A percentile compares a stretch with the other conserved stretches of the same genome.
Evolutionary conservation across 2,888 invertebrate genomes (phyloP).

Genomic region (Erynnis tages): DNA sequence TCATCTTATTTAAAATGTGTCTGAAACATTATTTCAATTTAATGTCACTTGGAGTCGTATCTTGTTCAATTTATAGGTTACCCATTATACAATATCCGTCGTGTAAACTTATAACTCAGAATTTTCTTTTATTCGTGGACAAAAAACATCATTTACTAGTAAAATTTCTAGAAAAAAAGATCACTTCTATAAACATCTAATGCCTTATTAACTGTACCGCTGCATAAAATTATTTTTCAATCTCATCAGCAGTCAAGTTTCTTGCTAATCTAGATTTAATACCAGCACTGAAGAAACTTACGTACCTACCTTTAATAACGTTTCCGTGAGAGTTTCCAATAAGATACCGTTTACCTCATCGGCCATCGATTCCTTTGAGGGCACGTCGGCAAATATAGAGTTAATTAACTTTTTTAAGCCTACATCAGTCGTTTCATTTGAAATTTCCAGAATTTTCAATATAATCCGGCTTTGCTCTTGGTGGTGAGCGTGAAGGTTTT

Average conservation of each 20-base stretch:
- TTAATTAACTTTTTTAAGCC: constrained; percentile 24
- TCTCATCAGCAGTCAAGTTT: constrained; percentile 3
- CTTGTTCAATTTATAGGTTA: too few species aligned
- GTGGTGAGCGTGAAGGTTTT: neutral
- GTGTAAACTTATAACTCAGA: too few species aligned
- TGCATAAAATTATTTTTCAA: constrained; percentile 1
- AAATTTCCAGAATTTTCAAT: constrained; percentile 16
- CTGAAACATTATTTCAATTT: too few species aligned
- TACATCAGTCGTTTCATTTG: constrained; percentile 17
- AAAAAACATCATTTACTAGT: too few species aligned
- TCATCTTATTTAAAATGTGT: too few species aligned
- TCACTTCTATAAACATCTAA: neutral
- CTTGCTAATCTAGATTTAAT: constrained; percentile 18
- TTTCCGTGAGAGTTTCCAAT: constrained; percentile 17
- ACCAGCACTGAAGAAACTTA: neutral
- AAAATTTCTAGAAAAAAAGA: too few species aligned
- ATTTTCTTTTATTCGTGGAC: too few species aligned
- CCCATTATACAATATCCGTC: too few species aligned
- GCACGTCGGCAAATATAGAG: constrained; percentile 21
- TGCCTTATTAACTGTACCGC: neutral
- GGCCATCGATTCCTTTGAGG: constrained; percentile 21
- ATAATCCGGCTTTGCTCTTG: constrained; percentile 1
- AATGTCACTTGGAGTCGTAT: too few species aligned
- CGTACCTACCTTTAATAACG: constrained; percentile 9
- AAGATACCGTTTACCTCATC: constrained; percentile 13